phyloP scores from a whole-genome alignment of 2,113 vertebrate species.

The Stercorarius parasiticus region DNA sequence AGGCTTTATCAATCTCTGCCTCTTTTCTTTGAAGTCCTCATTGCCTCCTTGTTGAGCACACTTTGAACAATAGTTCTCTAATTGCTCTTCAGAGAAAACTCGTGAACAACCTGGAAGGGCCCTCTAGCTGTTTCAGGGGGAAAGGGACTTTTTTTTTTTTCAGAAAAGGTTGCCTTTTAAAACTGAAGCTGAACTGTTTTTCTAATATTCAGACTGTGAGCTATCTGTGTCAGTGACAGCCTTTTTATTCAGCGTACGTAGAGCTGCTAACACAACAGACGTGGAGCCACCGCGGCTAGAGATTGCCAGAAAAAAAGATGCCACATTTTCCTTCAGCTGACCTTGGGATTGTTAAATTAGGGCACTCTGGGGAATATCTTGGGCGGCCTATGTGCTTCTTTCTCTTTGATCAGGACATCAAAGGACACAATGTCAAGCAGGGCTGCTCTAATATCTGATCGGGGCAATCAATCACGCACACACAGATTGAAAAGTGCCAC shows the following conservation, averaged over 20 bases:
- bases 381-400: neutral
- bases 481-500: neutral
- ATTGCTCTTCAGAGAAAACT: slow-evolving; percentile 64
- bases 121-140: slow-evolving; percentile 31
- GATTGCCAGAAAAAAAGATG: neutral
- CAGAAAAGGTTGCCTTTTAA: neutral
- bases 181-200: neutral
- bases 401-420: neutral
- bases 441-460: neutral
- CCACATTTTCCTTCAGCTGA: neutral
- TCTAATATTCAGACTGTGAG: neutral
- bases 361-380: neutral
- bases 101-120: slow-evolving; percentile 13
- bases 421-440: neutral
- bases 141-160: neutral
- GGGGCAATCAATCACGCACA: neutral
- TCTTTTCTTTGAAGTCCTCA: slow-evolving; percentile 37
- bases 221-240: neutral
- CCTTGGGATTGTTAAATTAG: neutral
- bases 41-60: slow-evolving; percentile 25
- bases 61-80: slow-evolving; percentile 55
- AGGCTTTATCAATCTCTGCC: slow-evolving; percentile 9
- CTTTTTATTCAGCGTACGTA: neutral
- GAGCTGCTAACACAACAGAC: neutral
- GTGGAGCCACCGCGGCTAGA: fast-evolving